Percentiles rank a stretch among this genome's conserved stretches.
Conservation (phyloP, 2,888 invertebrate species). For the Cheilosia vernalis region DNA sequence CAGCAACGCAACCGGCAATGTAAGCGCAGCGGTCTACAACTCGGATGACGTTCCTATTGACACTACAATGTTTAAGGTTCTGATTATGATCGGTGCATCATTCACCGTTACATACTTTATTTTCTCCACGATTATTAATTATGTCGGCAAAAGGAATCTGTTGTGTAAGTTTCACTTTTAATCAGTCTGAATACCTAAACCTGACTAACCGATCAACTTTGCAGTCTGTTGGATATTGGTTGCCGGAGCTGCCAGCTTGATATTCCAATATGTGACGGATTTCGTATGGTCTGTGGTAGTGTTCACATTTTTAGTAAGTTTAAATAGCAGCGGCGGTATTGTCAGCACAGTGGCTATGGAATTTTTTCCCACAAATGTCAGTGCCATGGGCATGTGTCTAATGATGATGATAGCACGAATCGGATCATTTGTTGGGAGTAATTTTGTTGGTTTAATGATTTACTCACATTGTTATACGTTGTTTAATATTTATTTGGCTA, state of each 20-base stretch:
- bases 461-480: slow-evolving; percentile 55
- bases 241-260: slow-evolving; percentile 3
- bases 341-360: slow-evolving; percentile 85
- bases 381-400: slow-evolving; percentile 76
- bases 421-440: slow-evolving; percentile 76
- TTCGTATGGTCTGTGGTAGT: slow-evolving; percentile 12
- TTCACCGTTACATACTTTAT: slow-evolving; percentile 26
- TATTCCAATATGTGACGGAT: not conserved
- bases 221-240: slow-evolving; percentile 22
- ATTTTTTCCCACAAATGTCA: slow-evolving; percentile 84
- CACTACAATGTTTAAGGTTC: slow-evolving; percentile 17
- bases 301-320: slow-evolving; percentile 83
- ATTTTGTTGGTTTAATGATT: slow-evolving; percentile 73
- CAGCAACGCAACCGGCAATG: not conserved
- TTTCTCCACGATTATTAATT: slow-evolving; percentile 1
- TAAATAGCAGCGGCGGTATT: slow-evolving; percentile 84
- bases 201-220: not conserved
- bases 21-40: not conserved
- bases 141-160: not conserved
- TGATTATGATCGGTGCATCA: slow-evolving; percentile 29
- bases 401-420: slow-evolving; percentile 75
- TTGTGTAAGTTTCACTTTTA: not conserved
- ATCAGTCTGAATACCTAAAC: not conserved
- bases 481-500: slow-evolving; percentile 29
- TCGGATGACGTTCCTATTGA: slow-evolving; percentile 10